Evolutionary conservation across 2,888 invertebrate species (phyloP), one percentile per base, ranked within the genome.

Genomic region (Anagyrus pseudococci): DNA sequence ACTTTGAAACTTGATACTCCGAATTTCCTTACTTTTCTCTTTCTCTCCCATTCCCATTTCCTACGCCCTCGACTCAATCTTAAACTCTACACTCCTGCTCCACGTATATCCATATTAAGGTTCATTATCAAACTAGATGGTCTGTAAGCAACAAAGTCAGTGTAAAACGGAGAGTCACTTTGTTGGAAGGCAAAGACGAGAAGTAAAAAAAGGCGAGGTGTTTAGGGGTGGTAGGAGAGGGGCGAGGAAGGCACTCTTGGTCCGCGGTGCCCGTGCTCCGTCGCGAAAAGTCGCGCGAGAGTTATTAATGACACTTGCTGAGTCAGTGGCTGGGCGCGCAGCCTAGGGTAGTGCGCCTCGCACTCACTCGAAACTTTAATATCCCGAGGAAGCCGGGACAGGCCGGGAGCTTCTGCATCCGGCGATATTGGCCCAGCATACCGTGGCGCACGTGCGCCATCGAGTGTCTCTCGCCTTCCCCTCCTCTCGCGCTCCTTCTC

Each of bases 241-340:
- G 8, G 8, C 15, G 33, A 37, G 10, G 10, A 4, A 37, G 10
- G 33, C 33, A 13, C 33, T 10, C 33, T 29, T 10, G 10, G 29
- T 7, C 13, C 13, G 33, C 10, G 8, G 33, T 37, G 33, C n/a
- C 4, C 40, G 37, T 71, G 68, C 68, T 37, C 33, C 13, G 13
- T 37, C 33, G 33, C 33, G 33, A 37, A 37, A 37, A 37, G 52
- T 65, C 67, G 66, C 63, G 67, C 62, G 61, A 68, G 68, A 68
- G 69, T 71, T 71, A 72, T 73, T 72, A 71, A 73, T 73, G 73
- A 72, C 73, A 72, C 73, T 72, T 71, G 73, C 73, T 73, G 73
- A 73, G 69, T 73, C 73, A 72, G 73, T 69, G 58, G 37, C 48
- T 43, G 56, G 64, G 61, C 53, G 56, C 52, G 63, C 58, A 65